Base-by-base conservation (phyloP, 2,797 vertebrate genomes). In the Meriones psammophilus region DNA sequence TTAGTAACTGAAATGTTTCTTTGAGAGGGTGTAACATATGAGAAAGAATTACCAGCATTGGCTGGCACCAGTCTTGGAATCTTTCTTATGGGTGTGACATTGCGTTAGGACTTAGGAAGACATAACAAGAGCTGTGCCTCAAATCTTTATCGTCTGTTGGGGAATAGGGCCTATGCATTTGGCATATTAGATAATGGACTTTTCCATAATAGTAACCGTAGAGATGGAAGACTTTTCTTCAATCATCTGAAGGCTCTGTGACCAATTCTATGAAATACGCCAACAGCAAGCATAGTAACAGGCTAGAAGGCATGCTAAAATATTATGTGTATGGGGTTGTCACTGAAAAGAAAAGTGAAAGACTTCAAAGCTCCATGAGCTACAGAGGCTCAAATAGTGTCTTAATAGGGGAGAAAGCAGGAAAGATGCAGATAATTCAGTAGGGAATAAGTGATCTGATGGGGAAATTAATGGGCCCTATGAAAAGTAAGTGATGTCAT, bases 91-190 rank as follows among this genome's bases (percentile, higher is more conserved):
- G 76, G 28, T 64, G n/a, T 78, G 56, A 81, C 86, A 86, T 42
- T 58, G 3, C 73, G 46, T 88, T 79, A 90, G 30, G 73, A 94
- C 20, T 46, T 68, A 54, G 68, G 56, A 36, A 93, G 74, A 92
- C 89, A 62, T 36, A 90, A 36, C 9, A 79, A 56, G 85, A 77
- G 28, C 88, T n/a, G 88, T 24, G 30, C 54, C 36, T 94, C 30
- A 60, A 66, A 33, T 24, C 79, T 77, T 58, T 81, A 94, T 95
- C 60, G 42, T 42, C 91, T 89, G 46, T 58, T 12, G 24, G 88
- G 77, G 81, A 86, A 60, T 50, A 76, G 60, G 64, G 94, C 8
- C 69, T 88, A 17, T 79, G 17, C 56, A 13, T 80, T 90, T 62
- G 18, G 54, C 20, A 81, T 58, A 42, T 69, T 54, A 56, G 62